Evolutionary conservation across 1,140 invertebrate genomes (phyloP), one percentile per base, ranked within the genome.

Genomic region (Drosophila malerkotliana): DNA sequence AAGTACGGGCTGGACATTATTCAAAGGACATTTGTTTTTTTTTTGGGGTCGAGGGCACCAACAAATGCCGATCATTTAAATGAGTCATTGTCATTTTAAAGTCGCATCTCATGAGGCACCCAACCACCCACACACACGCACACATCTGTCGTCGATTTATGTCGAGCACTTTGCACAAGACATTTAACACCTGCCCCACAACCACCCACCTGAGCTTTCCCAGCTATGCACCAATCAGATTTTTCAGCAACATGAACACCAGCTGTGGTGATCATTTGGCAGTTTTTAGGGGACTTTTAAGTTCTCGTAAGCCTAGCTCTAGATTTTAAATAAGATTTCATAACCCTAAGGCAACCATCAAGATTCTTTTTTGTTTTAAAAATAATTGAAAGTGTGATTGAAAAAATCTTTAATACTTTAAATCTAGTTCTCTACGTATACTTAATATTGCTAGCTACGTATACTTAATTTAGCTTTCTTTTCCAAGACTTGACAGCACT

Each of bases 41-140:
- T 37, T 37, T 48, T 32, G 12, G 56, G 18, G 26, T 12, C 44
- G 15, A 9, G 0, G 14, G 21, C 57, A 21, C n/a, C 66, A 72
- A 85, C 72, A 85, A 77, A 84, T 84, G 77, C 58, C 59, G 51
- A 69, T 59, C 80, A 85, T 84, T 84, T 85, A 73, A 67, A 79
- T 85, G 81, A 84, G 81, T 74, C 76, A 83, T 84, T 83, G 76
- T 79, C 76, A 84, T 78, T 84, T 84, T 79, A 83, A 83, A 84
- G 71, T 76, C 79, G 48, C 71, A 76, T 76, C 61, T 56, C 45
- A 26, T 44, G 0, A 14, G 30, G 24, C 75, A 58, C 79, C 60
- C 69, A 79, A 10, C 34, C 10, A 10, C 57, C 12, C 39, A 41
- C 39, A 41, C 39, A 21, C 79, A 69, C 75, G 79, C 44, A 9